phyloP scores from a whole-genome alignment of 2,888 invertebrate species.

The Therioaphis trifolii region DNA sequence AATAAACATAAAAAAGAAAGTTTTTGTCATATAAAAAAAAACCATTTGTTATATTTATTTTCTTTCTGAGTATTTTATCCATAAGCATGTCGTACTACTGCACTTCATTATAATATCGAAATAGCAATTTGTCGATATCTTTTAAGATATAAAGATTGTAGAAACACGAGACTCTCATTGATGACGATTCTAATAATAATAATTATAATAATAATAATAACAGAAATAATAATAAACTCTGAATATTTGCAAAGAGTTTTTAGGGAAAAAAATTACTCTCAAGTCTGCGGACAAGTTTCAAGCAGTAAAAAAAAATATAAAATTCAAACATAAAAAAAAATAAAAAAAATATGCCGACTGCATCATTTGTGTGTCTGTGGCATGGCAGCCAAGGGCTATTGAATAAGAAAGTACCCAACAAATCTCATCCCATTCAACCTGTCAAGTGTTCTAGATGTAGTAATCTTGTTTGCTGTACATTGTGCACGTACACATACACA shows the following conservation, averaged over 20 bases:
- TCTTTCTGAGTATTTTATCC: background rate
- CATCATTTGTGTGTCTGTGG: constrained; percentile 32
- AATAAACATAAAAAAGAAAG: background rate
- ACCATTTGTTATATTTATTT: background rate
- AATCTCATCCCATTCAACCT: constrained; percentile 62
- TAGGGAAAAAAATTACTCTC: constrained; percentile 19
- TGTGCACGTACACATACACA: constrained; percentile 7
- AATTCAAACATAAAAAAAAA: constrained; percentile 28
- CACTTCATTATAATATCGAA: background rate
- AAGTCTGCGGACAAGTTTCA: constrained; percentile 22
- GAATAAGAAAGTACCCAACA: constrained; percentile 56
- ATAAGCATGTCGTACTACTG: background rate
- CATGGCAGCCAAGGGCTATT: constrained; percentile 44
- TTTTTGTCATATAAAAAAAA: background rate
- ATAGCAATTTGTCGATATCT: background rate
- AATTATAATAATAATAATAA: no score
- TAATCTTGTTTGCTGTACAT: constrained; percentile 60
- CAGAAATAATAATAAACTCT: background rate
- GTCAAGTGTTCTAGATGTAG: constrained; percentile 61
- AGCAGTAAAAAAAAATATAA: constrained; percentile 29
- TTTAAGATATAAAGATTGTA: constrained; percentile 9
- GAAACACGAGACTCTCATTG: constrained; percentile 22
- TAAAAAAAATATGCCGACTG: constrained; percentile 49
- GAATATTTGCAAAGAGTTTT: constrained; percentile 22
- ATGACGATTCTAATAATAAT: background rate